Evolutionary conservation across 2,888 invertebrate species (phyloP).

Genomic region (Cyclophora punctaria): DNA sequence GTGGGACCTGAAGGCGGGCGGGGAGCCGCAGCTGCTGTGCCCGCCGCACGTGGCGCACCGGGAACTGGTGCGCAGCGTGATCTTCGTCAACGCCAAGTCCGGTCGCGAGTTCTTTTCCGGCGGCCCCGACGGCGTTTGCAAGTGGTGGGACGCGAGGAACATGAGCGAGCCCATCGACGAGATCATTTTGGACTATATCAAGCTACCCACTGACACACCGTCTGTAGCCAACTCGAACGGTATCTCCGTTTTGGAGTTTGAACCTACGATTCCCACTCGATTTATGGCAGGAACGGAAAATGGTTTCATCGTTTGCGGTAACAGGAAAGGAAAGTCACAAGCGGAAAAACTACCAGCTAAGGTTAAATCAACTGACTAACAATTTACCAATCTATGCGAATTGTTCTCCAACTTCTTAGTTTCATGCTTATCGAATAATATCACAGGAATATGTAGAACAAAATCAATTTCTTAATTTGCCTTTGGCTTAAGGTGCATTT

Average conservation of each 20-base stretch:
- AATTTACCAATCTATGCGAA: too few species aligned
- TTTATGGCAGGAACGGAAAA: conserved; percentile 83
- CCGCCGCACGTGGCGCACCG: conserved; percentile 88
- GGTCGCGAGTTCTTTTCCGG: conserved; percentile 95
- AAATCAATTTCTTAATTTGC: too few species aligned
- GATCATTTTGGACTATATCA: conserved; percentile 79
- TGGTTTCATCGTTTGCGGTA: conserved; percentile 78
- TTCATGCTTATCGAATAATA: too few species aligned
- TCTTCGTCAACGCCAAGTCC: conserved; percentile 94
- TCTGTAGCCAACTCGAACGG: conserved; percentile 75
- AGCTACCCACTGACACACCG: conserved; percentile 63
- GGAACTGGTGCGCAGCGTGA: conserved; percentile 87
- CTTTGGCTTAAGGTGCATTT: too few species aligned
- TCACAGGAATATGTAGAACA: too few species aligned
- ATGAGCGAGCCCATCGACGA: conserved; percentile 78
- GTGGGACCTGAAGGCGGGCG: conserved; percentile 87
- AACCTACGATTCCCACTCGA: conserved; percentile 82
- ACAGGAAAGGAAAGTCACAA: conserved; percentile 81
- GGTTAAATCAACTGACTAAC: conserved; percentile 34
- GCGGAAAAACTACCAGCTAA: conserved; percentile 77
- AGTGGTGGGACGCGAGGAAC: conserved; percentile 86
- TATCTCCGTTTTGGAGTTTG: conserved; percentile 79
- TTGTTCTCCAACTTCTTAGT: too few species aligned
- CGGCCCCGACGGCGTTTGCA: conserved; percentile 90
- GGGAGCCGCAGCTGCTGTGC: conserved; percentile 80